Percentiles rank a stretch among this genome's conserved stretches.
These are phyloP conservation scores for Sceloporus undulatus DNA, from an alignment of 2,113 vertebrate species.

Conservation along the genomic window DNA sequence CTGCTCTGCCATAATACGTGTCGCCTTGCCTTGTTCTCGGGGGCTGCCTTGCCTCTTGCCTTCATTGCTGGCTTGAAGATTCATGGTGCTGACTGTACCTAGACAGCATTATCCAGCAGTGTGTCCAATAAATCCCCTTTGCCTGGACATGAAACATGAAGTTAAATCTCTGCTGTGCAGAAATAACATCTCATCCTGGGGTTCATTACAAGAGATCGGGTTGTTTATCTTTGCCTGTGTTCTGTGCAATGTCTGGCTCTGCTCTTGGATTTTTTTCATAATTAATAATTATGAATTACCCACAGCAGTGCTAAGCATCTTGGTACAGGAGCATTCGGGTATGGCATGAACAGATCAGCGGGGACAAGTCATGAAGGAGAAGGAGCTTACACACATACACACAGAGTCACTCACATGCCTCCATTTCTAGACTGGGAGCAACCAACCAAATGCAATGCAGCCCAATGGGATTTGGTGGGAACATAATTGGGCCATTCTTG, in stretches of 20 bases:
- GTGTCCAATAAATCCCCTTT: slow-evolving; percentile 27
- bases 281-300: slow-evolving; percentile 37
- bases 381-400: neutral
- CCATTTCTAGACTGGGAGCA: slow-evolving; percentile 8
- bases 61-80: slow-evolving; percentile 15
- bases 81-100: slow-evolving; percentile 2
- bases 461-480: neutral
- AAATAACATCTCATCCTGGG: slow-evolving; percentile 6
- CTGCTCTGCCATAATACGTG: neutral
- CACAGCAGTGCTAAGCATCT: slow-evolving; percentile 5
- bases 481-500: slow-evolving; percentile 1
- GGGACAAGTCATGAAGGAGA: neutral
- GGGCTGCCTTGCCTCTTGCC: neutral
- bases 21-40: neutral
- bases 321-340: neutral
- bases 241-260: neutral
- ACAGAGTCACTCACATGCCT: no score
- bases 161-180: slow-evolving; percentile 21
- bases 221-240: slow-evolving; percentile 19
- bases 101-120: neutral
- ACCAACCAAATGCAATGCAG: neutral
- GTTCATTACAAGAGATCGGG: slow-evolving; percentile 1
- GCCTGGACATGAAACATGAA: slow-evolving; percentile 4
- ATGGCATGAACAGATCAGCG: slow-evolving; percentile 21
- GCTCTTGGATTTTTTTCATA: slow-evolving; percentile 14